phyloP scores from a whole-genome alignment of 2,797 vertebrate species.

The Poecilia wingei region DNA sequence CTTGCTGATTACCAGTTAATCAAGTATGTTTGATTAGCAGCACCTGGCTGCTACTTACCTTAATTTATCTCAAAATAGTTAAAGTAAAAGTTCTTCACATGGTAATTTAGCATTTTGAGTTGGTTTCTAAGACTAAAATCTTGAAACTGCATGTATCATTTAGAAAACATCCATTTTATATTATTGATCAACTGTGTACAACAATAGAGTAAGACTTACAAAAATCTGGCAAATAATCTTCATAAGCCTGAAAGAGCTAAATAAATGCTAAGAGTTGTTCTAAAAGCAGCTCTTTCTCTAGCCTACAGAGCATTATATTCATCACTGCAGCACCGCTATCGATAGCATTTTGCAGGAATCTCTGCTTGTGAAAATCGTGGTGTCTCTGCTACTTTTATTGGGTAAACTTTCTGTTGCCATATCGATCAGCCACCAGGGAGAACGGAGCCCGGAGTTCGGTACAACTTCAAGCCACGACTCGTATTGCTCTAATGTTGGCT shows the following conservation, averaged over 20 bases:
- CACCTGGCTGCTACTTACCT: not conserved
- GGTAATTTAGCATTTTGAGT: not conserved
- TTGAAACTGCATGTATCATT: not conserved
- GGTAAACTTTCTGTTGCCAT: not conserved
- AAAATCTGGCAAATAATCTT: not conserved
- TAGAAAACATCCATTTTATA: not conserved
- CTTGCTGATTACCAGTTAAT: not conserved
- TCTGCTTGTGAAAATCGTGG: not conserved
- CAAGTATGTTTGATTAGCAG: not conserved
- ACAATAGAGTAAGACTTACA: not conserved
- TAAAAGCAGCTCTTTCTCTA: not conserved
- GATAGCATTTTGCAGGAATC: not conserved
- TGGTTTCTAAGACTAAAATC: not conserved
- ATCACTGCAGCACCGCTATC: not conserved
- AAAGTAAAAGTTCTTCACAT: not conserved
- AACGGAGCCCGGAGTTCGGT: not conserved
- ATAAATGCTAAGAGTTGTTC: not conserved
- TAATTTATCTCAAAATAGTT: not conserved
- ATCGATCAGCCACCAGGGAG: not conserved
- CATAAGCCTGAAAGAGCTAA: not conserved
- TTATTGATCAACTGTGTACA: not conserved
- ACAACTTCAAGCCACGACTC: not conserved
- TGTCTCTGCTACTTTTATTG: not conserved
- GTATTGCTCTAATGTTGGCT: not conserved
- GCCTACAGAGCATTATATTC: not conserved